Evolutionary conservation across 2,797 vertebrate species (phyloP).

Genomic region (Apogon hyalosoma): DNA sequence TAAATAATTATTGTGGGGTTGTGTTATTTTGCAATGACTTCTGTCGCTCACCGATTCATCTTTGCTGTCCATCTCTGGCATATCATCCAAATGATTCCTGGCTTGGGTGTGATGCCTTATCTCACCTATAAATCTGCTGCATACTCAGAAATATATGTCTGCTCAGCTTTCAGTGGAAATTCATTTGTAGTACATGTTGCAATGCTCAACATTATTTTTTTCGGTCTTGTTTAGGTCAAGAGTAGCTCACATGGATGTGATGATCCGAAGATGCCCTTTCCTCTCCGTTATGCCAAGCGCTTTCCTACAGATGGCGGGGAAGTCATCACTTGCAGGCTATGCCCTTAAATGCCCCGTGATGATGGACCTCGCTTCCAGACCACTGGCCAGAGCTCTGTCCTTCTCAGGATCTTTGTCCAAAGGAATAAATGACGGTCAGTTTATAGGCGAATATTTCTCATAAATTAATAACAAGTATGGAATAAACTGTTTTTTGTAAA

Average conservation of each 20-base stretch:
- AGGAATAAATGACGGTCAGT: slow-evolving; percentile 82
- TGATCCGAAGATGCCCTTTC: slow-evolving; percentile 89
- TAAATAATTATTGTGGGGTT: background rate
- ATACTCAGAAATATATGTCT: background rate
- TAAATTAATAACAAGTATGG: too few species aligned
- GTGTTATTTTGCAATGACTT: background rate
- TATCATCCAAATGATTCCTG: background rate
- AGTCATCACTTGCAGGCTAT: slow-evolving; percentile 85
- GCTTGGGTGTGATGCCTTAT: background rate
- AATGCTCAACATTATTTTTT: background rate
- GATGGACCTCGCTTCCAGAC: slow-evolving; percentile 86
- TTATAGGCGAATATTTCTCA: background rate
- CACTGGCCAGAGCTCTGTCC: slow-evolving; percentile 76
- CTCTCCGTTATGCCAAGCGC: slow-evolving; percentile 86
- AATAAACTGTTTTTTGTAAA: background rate
- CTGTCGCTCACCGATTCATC: too few species aligned
- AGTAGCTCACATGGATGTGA: slow-evolving; percentile 83
- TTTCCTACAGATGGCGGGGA: slow-evolving; percentile 90
- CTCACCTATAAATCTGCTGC: background rate
- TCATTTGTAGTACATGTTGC: background rate
- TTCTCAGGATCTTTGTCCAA: slow-evolving; percentile 81
- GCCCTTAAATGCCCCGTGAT: slow-evolving; percentile 91
- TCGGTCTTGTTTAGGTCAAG: slow-evolving; percentile 39
- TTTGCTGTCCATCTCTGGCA: too few species aligned
- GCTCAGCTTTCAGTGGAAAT: background rate